Evolutionary conservation across 1,140 invertebrate genomes (phyloP), one percentile per base, ranked within the genome.

Genomic region (Drosophila neocordata): DNA sequence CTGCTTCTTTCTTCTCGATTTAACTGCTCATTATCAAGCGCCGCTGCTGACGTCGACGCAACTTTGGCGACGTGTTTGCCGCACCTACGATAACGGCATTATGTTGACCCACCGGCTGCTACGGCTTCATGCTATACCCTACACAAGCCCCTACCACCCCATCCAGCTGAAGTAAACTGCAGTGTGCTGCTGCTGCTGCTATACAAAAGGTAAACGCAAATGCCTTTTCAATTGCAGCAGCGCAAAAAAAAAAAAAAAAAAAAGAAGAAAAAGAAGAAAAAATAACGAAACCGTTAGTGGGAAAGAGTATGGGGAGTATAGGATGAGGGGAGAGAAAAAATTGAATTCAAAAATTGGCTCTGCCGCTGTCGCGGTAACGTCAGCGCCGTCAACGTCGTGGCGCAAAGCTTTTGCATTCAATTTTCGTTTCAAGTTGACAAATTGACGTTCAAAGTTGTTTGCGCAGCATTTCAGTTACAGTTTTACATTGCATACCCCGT

Each of bases 361-460:
- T 69, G 78, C 75, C n/a, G 24, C 81, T 77, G 77, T 67, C 79
- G 78, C 79, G 57, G 80, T 68, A 69, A 73, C 63, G 71, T 63
- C 63, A 69, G 75, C 58, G 51, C 51, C 73, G 61, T 70, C 72
- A 74, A 69, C 73, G 73, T 55, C 53, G 76, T 69, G 71, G 68
- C 65, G 81, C 77, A 87, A 72, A 88, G 75, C 68, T 83, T 88
- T 88, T 77, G 76, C 84, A 88, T 88, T 88, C 84, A 88, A 88
- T 88, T 88, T 87, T 88, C 84, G 76, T 81, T 83, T 64, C 69
- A 71, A 83, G 83, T 88, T 88, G 83, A 88, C 83, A 88, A 88
- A 88, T 88, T 88, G 83, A 88, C 84, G 84, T 89, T 77, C 84
- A 88, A 88, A 88, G 83, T 87, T 87, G 83, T 87, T 87, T 87